These are phyloP conservation scores for Eudyptes chrysolophus DNA, from an alignment of 2,113 vertebrate species.

Conservation along the genomic window DNA sequence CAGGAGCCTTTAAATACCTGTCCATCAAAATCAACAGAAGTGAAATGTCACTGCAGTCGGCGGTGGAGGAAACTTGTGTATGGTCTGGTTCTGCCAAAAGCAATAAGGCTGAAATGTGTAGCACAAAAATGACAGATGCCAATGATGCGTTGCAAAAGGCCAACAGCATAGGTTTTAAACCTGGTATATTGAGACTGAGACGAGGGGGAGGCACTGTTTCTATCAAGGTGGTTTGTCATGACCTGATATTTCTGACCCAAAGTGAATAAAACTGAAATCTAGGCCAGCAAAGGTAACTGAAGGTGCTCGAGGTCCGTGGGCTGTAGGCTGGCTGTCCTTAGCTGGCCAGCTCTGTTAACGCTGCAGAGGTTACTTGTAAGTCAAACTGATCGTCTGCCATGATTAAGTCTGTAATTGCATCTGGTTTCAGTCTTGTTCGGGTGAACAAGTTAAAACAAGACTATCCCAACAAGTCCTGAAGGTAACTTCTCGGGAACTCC, in stretches of 20 bases:
- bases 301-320: accelerated
- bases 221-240: not conserved
- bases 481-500: not conserved
- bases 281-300: not conserved
- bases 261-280: not conserved
- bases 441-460: not conserved
- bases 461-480: not conserved
- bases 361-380: not conserved
- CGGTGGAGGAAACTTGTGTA: not conserved
- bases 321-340: not conserved
- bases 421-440: not conserved
- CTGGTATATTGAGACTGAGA: not conserved
- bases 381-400: not conserved
- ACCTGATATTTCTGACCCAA: not conserved
- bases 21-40: not conserved
- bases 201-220: not conserved
- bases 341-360: not conserved
- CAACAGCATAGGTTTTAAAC: not conserved
- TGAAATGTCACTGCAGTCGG: not conserved
- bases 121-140: not conserved
- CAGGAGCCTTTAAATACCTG: conserved; percentile 23
- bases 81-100: conserved; percentile 17
- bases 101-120: not conserved
- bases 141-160: not conserved
- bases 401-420: not conserved